Conservation (phyloP, 2,113 vertebrate species). For the Pitta sordida region DNA sequence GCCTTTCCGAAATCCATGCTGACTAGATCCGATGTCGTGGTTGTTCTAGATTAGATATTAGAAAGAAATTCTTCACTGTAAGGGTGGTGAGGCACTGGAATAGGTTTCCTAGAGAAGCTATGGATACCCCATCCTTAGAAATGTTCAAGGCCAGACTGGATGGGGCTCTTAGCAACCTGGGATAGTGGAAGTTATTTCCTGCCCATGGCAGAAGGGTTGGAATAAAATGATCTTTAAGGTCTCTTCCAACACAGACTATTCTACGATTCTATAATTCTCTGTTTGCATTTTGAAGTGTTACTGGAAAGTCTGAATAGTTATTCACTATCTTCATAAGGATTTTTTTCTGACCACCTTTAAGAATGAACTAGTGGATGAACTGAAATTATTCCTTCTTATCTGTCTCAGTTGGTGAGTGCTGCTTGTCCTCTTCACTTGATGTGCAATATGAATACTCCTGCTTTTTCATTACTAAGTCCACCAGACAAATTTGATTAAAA, state of each 20-base stretch:
- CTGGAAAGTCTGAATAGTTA: background rate
- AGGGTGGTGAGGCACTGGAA: background rate
- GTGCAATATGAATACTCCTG: background rate
- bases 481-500: background rate
- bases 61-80: background rate
- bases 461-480: background rate
- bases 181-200: no score
- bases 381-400: background rate
- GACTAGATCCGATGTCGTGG: no score
- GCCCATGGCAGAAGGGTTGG: background rate
- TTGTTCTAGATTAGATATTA: background rate
- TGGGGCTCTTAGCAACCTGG: no score
- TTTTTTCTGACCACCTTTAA: background rate
- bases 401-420: background rate
- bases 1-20: no score
- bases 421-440: background rate
- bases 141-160: background rate
- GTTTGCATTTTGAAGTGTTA: background rate
- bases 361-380: background rate
- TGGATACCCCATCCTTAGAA: background rate
- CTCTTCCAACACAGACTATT: background rate
- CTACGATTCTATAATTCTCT: background rate
- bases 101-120: background rate
- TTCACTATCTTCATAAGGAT: background rate
- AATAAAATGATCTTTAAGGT: accelerated